phyloP scores from a whole-genome alignment of 37 sponge, comb jelly and placozoan species.

The Bolinopsis microptera region DNA sequence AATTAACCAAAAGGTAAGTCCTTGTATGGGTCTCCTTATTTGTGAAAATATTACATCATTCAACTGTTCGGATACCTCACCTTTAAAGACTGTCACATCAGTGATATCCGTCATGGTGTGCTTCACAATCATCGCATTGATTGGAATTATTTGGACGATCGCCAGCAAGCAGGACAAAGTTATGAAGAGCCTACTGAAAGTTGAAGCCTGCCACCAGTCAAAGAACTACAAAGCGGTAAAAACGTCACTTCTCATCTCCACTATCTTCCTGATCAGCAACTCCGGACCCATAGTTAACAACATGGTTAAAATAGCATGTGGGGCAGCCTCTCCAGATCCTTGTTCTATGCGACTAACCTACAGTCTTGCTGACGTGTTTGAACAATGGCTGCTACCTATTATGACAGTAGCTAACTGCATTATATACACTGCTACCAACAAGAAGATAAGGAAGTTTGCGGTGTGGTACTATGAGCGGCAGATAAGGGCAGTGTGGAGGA shows the following conservation, averaged over 20 bases:
- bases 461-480: neutral
- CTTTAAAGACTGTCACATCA: neutral
- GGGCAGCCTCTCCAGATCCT: neutral
- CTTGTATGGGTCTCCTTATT: neutral
- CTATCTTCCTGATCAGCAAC: conserved; percentile 2
- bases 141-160: neutral
- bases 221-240: conserved; percentile 35
- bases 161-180: neutral
- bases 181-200: neutral
- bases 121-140: neutral
- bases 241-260: neutral
- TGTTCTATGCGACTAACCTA: neutral
- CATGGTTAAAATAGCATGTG: neutral
- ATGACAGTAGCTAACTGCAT: conserved; percentile 38
- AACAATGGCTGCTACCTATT: conserved; percentile 27
- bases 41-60: neutral
- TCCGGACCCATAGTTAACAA: neutral
- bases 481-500: neutral
- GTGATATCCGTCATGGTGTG: neutral
- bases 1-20: neutral
- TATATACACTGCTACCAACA: conserved; percentile 15
- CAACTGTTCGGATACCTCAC: neutral
- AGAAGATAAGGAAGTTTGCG: neutral
- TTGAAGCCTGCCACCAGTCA: neutral
- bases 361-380: neutral